Percentiles rank a stretch among this genome's conserved stretches.
Conservation (phyloP, 37 sponge, comb jelly and placozoan genomes). For the Theonella swinhoei region DNA sequence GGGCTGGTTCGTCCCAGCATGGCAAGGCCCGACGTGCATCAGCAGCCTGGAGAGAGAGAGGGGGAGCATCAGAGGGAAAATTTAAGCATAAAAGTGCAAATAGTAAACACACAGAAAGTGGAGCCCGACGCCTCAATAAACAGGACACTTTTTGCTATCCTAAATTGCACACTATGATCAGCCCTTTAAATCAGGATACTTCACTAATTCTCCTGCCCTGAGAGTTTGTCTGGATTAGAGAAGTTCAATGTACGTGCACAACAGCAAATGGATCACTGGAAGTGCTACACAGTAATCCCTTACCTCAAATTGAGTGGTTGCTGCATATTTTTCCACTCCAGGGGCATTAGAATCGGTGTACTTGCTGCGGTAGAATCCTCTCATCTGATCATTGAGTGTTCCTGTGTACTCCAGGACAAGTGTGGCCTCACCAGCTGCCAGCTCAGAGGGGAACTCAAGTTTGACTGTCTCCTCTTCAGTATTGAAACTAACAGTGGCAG, state of each 20-base stretch:
- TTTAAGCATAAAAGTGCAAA: too few species aligned
- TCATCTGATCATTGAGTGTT: conserved; percentile 87
- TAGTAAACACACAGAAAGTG: too few species aligned
- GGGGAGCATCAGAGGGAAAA: too few species aligned
- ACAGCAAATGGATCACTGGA: too few species aligned
- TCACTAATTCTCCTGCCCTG: too few species aligned
- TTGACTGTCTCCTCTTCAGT: conserved; percentile 79
- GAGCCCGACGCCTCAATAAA: too few species aligned
- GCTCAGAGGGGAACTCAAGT: conserved; percentile 55
- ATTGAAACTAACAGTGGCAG: conserved; percentile 28
- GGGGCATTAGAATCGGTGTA: conserved; percentile 52
- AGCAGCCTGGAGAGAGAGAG: conserved; percentile 54
- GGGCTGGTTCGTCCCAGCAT: conserved; percentile 98
- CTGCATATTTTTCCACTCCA: conserved; percentile 52
- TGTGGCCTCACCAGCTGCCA: conserved; percentile 57
- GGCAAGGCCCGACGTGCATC: conserved; percentile 98
- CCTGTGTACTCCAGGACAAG: conserved; percentile 78
- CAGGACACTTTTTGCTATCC: too few species aligned
- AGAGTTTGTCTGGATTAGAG: too few species aligned
- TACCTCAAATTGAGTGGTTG: conserved; percentile 91
- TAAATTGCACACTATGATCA: not conserved
- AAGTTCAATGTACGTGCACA: too few species aligned
- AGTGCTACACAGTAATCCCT: too few species aligned
- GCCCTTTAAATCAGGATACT: too few species aligned
- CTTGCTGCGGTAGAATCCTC: conserved; percentile 90